Evolutionary conservation across 2,888 invertebrate genomes (phyloP).

Genomic region (Lycia hirtaria): DNA sequence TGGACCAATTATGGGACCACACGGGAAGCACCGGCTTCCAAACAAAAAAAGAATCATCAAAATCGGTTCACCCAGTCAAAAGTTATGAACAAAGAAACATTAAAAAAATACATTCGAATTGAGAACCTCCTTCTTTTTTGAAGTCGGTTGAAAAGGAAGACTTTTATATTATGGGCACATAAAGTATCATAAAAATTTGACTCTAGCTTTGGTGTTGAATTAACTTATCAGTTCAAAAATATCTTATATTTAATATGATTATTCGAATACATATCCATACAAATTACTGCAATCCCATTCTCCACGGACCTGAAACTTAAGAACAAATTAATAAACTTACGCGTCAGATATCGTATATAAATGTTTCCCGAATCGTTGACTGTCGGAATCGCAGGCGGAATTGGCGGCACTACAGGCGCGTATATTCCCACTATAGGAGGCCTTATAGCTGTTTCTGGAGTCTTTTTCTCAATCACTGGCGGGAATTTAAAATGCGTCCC

Average conservation of each 20-base stretch:
- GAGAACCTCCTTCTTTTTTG: too few species aligned
- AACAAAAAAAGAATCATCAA: too few species aligned
- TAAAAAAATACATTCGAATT: too few species aligned
- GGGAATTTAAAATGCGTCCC: slow-evolving; percentile 33
- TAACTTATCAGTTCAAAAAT: slow-evolving; percentile 14
- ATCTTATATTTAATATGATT: neutral
- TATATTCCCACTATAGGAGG: slow-evolving; percentile 54
- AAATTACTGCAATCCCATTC: neutral
- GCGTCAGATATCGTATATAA: slow-evolving; percentile 79
- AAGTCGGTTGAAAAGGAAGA: too few species aligned
- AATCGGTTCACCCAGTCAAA: too few species aligned
- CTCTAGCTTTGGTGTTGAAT: slow-evolving; percentile 19
- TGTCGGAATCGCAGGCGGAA: slow-evolving; percentile 58
- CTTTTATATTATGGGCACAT: too few species aligned
- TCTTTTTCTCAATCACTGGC: slow-evolving; percentile 27
- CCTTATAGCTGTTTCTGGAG: slow-evolving; percentile 32
- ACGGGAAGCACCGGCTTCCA: too few species aligned
- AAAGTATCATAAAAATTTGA: too few species aligned
- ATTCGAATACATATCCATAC: neutral
- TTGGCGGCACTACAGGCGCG: slow-evolving; percentile 47
- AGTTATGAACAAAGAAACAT: too few species aligned
- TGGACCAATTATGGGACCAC: too few species aligned
- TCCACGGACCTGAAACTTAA: slow-evolving; percentile 64
- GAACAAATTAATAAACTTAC: slow-evolving; percentile 66
- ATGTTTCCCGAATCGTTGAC: slow-evolving; percentile 68